These are phyloP conservation scores for Frankliniella intonsa DNA, from an alignment of 2,888 invertebrate species.

Conservation along the genomic window DNA sequence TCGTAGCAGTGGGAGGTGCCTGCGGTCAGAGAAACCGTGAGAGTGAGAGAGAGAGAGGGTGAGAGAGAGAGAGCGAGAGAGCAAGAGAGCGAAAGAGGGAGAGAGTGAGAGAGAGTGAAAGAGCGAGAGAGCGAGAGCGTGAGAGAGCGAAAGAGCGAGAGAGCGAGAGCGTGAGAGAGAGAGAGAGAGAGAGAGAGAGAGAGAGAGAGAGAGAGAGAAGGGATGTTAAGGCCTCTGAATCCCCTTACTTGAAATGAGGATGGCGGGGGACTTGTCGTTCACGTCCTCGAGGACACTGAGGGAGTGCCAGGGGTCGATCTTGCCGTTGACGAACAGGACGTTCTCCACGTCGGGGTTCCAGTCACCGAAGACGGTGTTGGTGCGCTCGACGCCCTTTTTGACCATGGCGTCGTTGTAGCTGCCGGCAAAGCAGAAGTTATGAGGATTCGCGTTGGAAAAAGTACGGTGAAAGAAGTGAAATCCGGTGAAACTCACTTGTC, in stretches of 20 bases:
- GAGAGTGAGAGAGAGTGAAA: background rate
- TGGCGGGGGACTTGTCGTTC: background rate
- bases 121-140: background rate
- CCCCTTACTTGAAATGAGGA: background rate
- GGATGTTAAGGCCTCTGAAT: background rate
- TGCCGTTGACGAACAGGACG: constrained; percentile 34
- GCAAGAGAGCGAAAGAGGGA: no score
- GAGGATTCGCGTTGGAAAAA: background rate
- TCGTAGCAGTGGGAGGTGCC: constrained; percentile 1
- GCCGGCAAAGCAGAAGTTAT: background rate
- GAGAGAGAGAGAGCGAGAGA: background rate
- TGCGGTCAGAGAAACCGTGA: background rate
- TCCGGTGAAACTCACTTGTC: constrained; percentile 22
- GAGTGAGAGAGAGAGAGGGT: no score
- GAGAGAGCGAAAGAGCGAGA: background rate
- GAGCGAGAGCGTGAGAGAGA: background rate
- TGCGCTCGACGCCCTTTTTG: constrained; percentile 30
- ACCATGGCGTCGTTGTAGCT: constrained; percentile 30
- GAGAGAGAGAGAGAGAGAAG: background rate
- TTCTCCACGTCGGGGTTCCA: constrained; percentile 31
- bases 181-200: background rate
- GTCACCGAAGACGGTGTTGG: constrained; percentile 33
- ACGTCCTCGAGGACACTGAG: constrained; percentile 31
- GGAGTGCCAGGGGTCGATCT: constrained; percentile 34
- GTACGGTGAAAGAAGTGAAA: no score